Conservation (phyloP, 1,140 invertebrate genomes). For the Sitodiplosis mosellana region DNA sequence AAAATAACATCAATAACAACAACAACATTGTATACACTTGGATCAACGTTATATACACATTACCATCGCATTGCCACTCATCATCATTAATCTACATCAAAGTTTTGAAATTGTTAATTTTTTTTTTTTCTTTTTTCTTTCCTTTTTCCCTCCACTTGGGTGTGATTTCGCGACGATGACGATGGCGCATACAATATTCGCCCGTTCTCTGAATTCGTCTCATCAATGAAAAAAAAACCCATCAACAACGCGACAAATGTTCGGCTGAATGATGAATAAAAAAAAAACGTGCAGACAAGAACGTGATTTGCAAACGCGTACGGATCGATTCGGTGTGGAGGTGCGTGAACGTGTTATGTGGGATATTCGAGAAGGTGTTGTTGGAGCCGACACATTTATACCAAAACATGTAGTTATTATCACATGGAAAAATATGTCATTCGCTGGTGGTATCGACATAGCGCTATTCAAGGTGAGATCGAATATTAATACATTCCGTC, state of each 20-base stretch:
- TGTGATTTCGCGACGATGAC: too few species aligned
- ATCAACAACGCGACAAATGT: neutral
- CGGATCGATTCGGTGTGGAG: conserved; percentile 68
- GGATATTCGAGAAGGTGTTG: conserved; percentile 79
- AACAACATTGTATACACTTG: too few species aligned
- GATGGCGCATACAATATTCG: neutral
- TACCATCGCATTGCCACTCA: too few species aligned
- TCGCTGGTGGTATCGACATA: conserved; percentile 69
- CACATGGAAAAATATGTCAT: conserved; percentile 94
- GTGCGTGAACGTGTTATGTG: conserved; percentile 68
- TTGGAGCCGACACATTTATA: conserved; percentile 73
- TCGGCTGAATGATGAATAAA: too few species aligned
- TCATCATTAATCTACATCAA: too few species aligned
- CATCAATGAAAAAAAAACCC: neutral
- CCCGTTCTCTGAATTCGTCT: too few species aligned
- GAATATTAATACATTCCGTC: too few species aligned
- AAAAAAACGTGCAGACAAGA: conserved; percentile 30
- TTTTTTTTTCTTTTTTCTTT: too few species aligned
- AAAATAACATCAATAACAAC: too few species aligned
- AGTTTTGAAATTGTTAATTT: too few species aligned
- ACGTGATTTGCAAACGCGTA: conserved; percentile 50
- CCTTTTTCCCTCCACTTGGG: neutral
- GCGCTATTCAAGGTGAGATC: conserved; percentile 48
- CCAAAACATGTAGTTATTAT: conserved; percentile 79
- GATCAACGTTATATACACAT: too few species aligned